Evolutionary conservation across 2,113 vertebrate genomes (phyloP), one percentile per base, ranked within the genome.

Genomic region (Calidris pygmaea): DNA sequence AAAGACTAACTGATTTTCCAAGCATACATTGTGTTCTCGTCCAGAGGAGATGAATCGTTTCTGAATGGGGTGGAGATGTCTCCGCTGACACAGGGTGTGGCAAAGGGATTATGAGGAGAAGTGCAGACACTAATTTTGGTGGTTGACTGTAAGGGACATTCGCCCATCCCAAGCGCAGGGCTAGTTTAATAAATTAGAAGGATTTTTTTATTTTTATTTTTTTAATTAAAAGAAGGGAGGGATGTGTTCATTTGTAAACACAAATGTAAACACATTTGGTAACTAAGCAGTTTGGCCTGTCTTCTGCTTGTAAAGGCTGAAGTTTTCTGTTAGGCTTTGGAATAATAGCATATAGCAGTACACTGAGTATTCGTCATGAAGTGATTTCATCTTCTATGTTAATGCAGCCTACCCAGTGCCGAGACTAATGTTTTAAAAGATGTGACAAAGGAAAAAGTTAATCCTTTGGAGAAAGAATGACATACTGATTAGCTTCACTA

Each of bases 171-270:
- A 82, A 79, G 34, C 34, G 18, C 11, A 73, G 43, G 37, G 37
- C 91, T 89, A 63, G 32, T 70, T 76, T 77, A 94, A 83, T 41
- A 96, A 82, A 73, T 34, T 47, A 52, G 32, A 83, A 73, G 34
- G 48, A 4, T 50, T 43, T 60, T n/a, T 43, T 29, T 50, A 12
- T 50, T 47, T 29, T 70, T 52, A 45, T 67, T 47, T 47, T 82
- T 58, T 66, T 9, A 68, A 90, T 93, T 94, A 81, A 71, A 94
- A 91, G 63, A 93, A 73, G 50, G 77, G 78, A 93, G 45, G 35
- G 32, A 59, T 70, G 41, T 41, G 63, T 80, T 96, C 45, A 47
- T 59, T 96, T 97, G 92, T 95, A 97, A 97, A 97, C 74, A 97
- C 11, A 90, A 93, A 74, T 67, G 82, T 52, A 97, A 96, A 97